Base-by-base conservation (phyloP, 92 coral and sea anemone genomes). In the Umimayanthus kanabou region DNA sequence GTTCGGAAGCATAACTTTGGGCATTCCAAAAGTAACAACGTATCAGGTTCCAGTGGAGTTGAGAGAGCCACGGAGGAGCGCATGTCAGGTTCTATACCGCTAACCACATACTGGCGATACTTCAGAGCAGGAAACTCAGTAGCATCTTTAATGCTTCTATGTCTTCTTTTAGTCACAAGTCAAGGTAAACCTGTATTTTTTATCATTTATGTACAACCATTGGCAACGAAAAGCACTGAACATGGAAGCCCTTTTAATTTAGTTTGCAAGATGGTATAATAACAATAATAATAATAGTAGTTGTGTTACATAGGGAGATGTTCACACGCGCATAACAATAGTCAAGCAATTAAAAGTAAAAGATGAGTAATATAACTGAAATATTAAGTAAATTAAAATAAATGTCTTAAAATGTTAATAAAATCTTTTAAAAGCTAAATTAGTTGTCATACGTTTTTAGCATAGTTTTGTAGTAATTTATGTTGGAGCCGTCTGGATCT, bases 61-160 rank as follows among this genome's bases (percentile, higher is more conserved):
- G 92, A 83, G 78, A 88, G 71, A 10, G 88, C 88, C 22, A 93
- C 88, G 79, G 95, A 93, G 73, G 93, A 88, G 25, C 91, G 95
- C 22, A 85, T 76, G 72, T 49, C 90, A 3, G 95, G 95, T 2
- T 85, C 95, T 23, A 82, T 93, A 80, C 87, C 95, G 15, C 78
- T 80, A 82, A 50, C 73, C n/a, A 61, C 89, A 33, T 91, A 93
- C 85, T 93, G 93, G 93, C 87, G 84, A 40, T 93, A 93, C 86
- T 85, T 93, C 10, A 88, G 85, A 16, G 91, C 95, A 3, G 95
- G 95, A 49, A 85, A 85, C 64, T 65, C 82, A 8, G 66, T 89
- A 11, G 16, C 69, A 69, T 66, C 87, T 29, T 61, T 91, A 37
- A 37, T 86, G 75, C 0, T 85, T 43, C 92, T 93, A 13, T 78